Evolutionary conservation across 53 echinoderm and acorn worm genomes (phyloP), one percentile per base, ranked within the genome.

Genomic region (Paelopatides confundens): DNA sequence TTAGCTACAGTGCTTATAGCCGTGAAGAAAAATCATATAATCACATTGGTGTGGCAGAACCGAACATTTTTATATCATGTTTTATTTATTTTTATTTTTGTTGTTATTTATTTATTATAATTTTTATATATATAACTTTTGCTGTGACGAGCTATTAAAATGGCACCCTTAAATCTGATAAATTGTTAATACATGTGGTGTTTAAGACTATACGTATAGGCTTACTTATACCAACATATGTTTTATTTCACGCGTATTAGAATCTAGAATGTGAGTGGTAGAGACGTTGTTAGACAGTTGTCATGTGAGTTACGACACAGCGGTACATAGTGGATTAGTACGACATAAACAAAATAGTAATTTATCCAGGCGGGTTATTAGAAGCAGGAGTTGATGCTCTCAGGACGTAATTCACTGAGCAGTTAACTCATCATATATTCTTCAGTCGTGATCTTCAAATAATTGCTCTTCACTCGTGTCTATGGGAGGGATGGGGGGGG

Each of bases 271-370:
- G 8, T 43, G 43, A 43, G 12, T 12, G 43, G 43, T 43, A 43
- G 43, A 10, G 43, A 43, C 43, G 12, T 43, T 43, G 5, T 43
- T 10, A 43, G 9, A 43, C 43, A 12, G 43, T 43, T 43, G 43
- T 43, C 9, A 10, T 7, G 36, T 74, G 40, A 74, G 74, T 74
- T 74, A 74, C 74, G 74, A 74, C 23, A 26, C 3, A 39, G 13
- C 4, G 18, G 74, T 74, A 74, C 74, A 40, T 39, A 74, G 74
- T 46, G 40, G 46, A 46, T 27, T 74, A 40, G 40, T 11, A 23
- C 38, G 40, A n/a, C 74, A 74, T 46, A 74, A 74, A 74, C 74
- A 74, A 23, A 74, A 39, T 28, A 46, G 74, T 74, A 74, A 74
- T 74, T 74, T 40, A 74, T 74, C 24, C 58, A 54, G 58, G 58